Conservation (phyloP, 2,888 invertebrate genomes). For the Alviniconcha strummeri region DNA sequence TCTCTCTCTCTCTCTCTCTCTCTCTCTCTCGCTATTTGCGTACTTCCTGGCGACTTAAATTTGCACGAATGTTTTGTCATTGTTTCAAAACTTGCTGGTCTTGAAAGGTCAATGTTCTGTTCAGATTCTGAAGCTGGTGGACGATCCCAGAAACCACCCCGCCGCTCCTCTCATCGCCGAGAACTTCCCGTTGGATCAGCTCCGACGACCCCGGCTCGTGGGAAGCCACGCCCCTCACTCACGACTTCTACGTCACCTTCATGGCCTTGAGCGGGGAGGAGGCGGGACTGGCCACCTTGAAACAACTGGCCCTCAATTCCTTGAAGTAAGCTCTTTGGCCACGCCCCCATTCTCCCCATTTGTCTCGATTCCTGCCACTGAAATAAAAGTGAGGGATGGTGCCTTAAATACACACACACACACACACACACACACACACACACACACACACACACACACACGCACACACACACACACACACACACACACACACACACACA, state of each 20-base stretch:
- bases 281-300: slow-evolving; percentile 58
- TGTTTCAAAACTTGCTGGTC: no score
- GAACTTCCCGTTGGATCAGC: slow-evolving; percentile 64
- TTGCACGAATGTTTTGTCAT: no score
- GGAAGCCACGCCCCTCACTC: slow-evolving; percentile 63
- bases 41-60: no score
- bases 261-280: slow-evolving; percentile 64
- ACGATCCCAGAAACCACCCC: slow-evolving; percentile 68
- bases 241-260: slow-evolving; percentile 69
- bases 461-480: slow-evolving; percentile 14
- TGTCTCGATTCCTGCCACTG: no score
- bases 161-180: slow-evolving; percentile 57
- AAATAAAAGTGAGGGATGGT: neutral
- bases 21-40: no score
- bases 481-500: slow-evolving; percentile 22
- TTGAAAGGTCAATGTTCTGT: no score
- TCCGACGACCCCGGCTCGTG: slow-evolving; percentile 67
- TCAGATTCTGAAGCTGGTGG: slow-evolving; percentile 64
- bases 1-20: no score
- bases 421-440: no score
- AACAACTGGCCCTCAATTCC: slow-evolving; percentile 24
- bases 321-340: neutral
- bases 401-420: neutral
- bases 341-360: neutral
- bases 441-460: no score